A percentile compares a stretch with the other conserved stretches of the same genome.
Evolutionary conservation across 2,888 invertebrate species (phyloP).

Genomic region (Rotaria sp.): DNA sequence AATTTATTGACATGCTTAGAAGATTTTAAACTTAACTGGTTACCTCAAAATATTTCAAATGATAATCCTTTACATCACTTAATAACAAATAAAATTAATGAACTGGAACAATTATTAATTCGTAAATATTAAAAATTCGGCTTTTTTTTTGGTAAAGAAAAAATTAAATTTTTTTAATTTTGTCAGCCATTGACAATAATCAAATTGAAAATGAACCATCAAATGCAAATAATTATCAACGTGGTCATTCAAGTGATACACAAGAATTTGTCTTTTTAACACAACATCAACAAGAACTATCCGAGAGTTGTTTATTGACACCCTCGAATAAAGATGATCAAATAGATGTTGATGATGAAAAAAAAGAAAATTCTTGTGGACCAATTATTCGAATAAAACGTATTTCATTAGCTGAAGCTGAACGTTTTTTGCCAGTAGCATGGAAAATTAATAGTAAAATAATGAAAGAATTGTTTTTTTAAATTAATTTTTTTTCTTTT

Average conservation of each 20-base stretch:
- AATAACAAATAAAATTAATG: not conserved
- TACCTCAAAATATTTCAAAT: not conserved
- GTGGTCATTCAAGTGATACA: not conserved
- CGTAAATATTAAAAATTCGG: not conserved
- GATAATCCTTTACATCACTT: not conserved
- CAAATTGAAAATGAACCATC: not conserved
- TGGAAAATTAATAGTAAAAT: not conserved
- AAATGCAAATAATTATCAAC: not conserved
- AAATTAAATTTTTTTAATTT: not conserved
- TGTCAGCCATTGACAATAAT: not conserved
- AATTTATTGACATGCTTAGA: not conserved
- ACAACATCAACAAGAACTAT: not conserved
- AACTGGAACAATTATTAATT: not conserved
- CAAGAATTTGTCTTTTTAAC: not conserved
- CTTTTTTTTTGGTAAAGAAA: not conserved
- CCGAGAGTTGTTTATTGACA: not conserved
- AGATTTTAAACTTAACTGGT: not conserved
- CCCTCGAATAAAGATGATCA: not conserved
- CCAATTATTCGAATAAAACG: not conserved
- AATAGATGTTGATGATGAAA: not conserved
- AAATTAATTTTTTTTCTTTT: not conserved
- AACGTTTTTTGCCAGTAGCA: not conserved
- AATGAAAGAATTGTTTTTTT: not conserved
- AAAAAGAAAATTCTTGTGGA: not conserved
- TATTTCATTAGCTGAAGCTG: not conserved